A percentile compares a stretch with the other conserved stretches of the same genome.
Conservation (phyloP, 2,797 vertebrate genomes). For the Setipinna tenuifilis region DNA sequence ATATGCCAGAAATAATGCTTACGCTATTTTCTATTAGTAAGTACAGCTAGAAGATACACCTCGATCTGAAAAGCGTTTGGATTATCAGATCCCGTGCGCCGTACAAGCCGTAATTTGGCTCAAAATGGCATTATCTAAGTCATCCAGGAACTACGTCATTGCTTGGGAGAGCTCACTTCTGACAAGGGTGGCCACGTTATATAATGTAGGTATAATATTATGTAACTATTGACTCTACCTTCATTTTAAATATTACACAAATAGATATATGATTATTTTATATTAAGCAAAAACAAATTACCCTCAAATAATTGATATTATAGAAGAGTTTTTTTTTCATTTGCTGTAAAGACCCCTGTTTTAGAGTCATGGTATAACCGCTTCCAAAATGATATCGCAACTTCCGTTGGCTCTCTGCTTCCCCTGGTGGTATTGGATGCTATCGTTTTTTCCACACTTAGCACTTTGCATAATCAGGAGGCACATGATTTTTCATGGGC, state of each 20-base stretch:
- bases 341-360: background rate
- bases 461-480: background rate
- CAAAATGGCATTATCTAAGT: conserved; percentile 65
- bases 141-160: conserved; percentile 71
- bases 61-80: background rate
- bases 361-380: background rate
- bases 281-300: background rate
- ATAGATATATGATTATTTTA: background rate
- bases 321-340: background rate
- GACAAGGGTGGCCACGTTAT: background rate
- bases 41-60: background rate
- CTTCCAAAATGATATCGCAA: background rate
- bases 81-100: conserved; percentile 20
- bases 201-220: background rate
- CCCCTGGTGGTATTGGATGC: background rate
- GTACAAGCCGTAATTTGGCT: conserved; percentile 14
- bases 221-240: background rate
- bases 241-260: background rate
- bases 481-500: background rate
- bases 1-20: background rate
- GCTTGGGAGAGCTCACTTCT: conserved; percentile 42
- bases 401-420: background rate
- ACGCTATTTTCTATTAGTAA: conserved; percentile 8
- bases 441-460: background rate
- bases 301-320: background rate